Evolutionary conservation across 1,140 invertebrate species (phyloP).

Genomic region (Bombus pyrosoma): DNA sequence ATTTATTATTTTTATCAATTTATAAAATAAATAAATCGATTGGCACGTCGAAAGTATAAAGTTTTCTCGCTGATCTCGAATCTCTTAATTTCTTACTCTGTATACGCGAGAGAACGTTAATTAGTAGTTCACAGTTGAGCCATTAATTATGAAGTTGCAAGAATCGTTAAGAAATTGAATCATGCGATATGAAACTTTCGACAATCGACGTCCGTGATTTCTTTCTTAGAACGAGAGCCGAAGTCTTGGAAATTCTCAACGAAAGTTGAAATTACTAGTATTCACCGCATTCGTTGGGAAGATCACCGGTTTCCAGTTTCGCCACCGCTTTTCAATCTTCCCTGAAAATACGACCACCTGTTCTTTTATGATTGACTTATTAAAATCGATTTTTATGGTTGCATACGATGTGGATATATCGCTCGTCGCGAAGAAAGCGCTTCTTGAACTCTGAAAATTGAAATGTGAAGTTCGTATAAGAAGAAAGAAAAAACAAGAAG

Average conservation of each 20-base stretch:
- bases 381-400: conserved; percentile 35
- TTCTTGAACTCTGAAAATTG: background rate
- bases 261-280: conserved; percentile 20
- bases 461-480: background rate
- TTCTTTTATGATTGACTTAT: conserved; percentile 21
- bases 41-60: background rate
- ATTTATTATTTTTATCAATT: background rate
- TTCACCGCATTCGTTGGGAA: background rate
- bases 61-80: background rate
- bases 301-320: background rate
- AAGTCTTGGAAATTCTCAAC: background rate
- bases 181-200: background rate
- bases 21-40: background rate
- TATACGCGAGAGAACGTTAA: background rate
- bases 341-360: conserved; percentile 13
- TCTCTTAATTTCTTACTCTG: background rate
- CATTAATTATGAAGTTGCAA: background rate
- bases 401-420: background rate
- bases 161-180: background rate
- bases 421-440: background rate
- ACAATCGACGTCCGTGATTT: background rate
- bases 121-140: too few species aligned
- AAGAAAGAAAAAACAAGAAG: background rate
- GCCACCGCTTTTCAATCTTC: background rate
- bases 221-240: background rate